Evolutionary conservation across 1,140 invertebrate species (phyloP), one percentile per base, ranked within the genome.

Genomic region (Danaus melanippus): DNA sequence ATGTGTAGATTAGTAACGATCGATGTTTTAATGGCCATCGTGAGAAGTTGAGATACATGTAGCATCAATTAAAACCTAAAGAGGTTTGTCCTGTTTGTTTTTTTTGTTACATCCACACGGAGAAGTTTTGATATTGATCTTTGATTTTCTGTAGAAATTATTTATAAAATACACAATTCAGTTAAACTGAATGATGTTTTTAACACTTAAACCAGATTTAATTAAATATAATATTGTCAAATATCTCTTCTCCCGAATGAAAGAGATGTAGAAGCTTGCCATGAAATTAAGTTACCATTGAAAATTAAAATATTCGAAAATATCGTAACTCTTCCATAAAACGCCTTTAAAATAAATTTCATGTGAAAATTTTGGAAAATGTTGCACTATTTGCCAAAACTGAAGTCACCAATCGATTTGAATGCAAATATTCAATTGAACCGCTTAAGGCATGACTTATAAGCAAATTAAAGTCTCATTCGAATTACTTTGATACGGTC

Each of bases 361-460:
- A 56, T 49, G 46, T 42, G 41, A 50, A 40, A 50, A 11, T 40
- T 40, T 40, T 40, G 39, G 15, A 41, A 48, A 55, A 49, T 17
- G 53, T 55, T 49, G 41, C 46, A n/a, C 51, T 9, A 50, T 61
- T 61, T 61, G 59, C 50, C 59, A 52, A 61, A 61, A 50, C 50
- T 43, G 45, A 61, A 51, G 43, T 57, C 44, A 49, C 44, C 50
- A 11, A 46, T 3, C 59, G 50, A 57, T 61, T 61, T 57, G 32
- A 61, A 61, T 61, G 59, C 44, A 61, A 61, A 61, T 57, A 50
- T 57, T 45, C 59, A 53, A 57, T 61, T 57, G 54, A 61, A 42
- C 59, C 59, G 40, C 57, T 61, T 61, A 61, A 50, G 59, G 59
- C 50, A 17, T 42, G 43, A 40, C 53, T 41, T 17, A 15, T 12